phyloP scores from a whole-genome alignment of 1,140 invertebrate genomes.

The Hestina assimilis region DNA sequence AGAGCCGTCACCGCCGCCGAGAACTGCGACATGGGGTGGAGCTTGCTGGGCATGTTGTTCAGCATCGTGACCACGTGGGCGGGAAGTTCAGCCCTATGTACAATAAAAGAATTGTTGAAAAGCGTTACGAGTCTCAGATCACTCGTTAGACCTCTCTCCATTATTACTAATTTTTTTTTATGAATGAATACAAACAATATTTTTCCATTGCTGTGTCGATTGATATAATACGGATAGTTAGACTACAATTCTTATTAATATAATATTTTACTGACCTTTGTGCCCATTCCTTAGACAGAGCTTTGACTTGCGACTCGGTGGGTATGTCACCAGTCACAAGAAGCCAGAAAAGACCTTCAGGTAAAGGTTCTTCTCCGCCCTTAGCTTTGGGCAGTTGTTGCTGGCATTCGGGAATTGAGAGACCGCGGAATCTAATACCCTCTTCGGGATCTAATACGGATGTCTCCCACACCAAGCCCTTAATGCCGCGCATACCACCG shows the following conservation, averaged over 20 bases:
- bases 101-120: no score
- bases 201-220: no score
- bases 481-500: conserved; percentile 98
- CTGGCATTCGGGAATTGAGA: conserved; percentile 97
- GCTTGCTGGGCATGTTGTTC: conserved; percentile 95
- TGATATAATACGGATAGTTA: no score
- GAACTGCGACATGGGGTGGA: conserved; percentile 98
- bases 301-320: conserved; percentile 88
- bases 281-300: conserved; percentile 95
- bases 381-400: conserved; percentile 92
- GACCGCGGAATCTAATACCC: conserved; percentile 96
- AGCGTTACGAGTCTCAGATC: no score
- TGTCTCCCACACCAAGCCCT: conserved; percentile 96
- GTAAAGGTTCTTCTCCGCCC: conserved; percentile 92
- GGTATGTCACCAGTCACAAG: conserved; percentile 95
- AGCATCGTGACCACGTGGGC: conserved; percentile 96
- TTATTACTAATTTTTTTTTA: no score
- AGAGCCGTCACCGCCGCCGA: conserved; percentile 94
- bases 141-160: no score
- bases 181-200: no score
- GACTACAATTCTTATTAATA: no score
- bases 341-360: conserved; percentile 98
- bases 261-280: conserved; percentile 79
- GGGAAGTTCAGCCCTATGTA: conserved; percentile 84
- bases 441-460: conserved; percentile 97